Base-by-base conservation (phyloP, 2,797 vertebrate species). In the Lateolabrax maculatus region DNA sequence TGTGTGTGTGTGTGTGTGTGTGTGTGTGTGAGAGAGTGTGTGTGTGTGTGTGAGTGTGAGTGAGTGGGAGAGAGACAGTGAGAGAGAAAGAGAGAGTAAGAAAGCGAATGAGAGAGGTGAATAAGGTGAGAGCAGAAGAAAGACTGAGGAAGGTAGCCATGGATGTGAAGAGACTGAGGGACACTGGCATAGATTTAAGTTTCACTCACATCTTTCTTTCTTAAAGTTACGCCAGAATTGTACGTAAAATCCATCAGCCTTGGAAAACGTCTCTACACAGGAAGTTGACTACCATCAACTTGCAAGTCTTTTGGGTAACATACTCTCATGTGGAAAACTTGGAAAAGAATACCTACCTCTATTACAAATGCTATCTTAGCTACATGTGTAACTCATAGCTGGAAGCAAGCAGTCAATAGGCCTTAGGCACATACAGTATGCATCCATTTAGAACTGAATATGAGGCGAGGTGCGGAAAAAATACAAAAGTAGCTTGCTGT, bases 21-120 rank as follows among this genome's bases (percentile, higher is more conserved):
- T 39, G 57, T 63, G 52, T 73, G 29, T 57, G 57, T 60, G 41
- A 46, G 79, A 67, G 46, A 44, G 51, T 43, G 65, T 69, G 75
- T 51, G 53, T 53, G 37, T 53, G 39, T 15, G 60, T 44, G 49
- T 46, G 39, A 31, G 25, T 16, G 46, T 31, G 55, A 41, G 37
- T 27, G 37, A 21, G 36, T 25, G 19, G n/a, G n/a, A n/a, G n/a
- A n/a, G n/a, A n/a, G n/a, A n/a, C n/a, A n/a, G 49, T 46, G 39
- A 31, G 25, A 12, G 46, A 25, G 55, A 41, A 29, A n/a, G 39
- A 21, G 36, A n/a, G 19, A 58, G 46, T 9, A 23, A 49, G 48
- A 53, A 21, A 52, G 16, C 12, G 51, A 29, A 23, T 11, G 52
- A 52, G 41, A 78, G 21, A 68, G 8, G 53, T 39, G 46, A 62